Evolutionary conservation across 2,113 vertebrate species (phyloP).

Genomic region (Sminthopsis crassicaudata): DNA sequence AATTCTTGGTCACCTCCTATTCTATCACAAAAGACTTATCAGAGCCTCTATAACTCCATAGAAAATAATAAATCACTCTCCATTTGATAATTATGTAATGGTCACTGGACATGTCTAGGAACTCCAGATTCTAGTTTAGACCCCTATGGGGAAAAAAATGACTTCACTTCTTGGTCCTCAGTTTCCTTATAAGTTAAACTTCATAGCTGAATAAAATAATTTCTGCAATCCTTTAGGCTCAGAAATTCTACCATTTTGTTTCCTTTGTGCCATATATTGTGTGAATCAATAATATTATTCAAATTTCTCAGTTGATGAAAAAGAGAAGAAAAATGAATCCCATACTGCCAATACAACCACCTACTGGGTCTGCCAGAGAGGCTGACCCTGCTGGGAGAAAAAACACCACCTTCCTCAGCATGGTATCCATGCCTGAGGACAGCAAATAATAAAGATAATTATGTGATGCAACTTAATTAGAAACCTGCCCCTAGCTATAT

Average conservation of each 20-base stretch:
- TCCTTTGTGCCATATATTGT: conserved; percentile 53
- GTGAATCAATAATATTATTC: conserved; percentile 69
- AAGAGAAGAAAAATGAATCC: conserved; percentile 66
- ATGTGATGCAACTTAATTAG: neutral
- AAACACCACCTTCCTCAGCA: conserved; percentile 37
- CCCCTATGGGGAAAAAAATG: neutral
- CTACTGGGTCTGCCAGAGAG: conserved; percentile 72
- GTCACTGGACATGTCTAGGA: neutral
- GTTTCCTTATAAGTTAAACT: neutral
- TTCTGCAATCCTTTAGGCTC: neutral
- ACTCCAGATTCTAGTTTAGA: neutral
- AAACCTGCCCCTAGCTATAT: neutral
- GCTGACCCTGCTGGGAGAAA: conserved; percentile 71
- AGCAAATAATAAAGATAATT: conserved; percentile 7
- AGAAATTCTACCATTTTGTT: neutral
- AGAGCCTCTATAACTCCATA: neutral
- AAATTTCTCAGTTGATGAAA: conserved; percentile 62
- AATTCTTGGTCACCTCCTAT: neutral
- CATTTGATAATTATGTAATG: neutral
- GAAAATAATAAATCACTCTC: neutral
- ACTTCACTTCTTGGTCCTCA: neutral
- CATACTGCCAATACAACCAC: conserved; percentile 25
- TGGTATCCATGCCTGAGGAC: conserved; percentile 6
- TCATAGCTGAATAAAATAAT: neutral
- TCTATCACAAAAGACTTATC: neutral